Evolutionary conservation across 1,140 invertebrate species (phyloP).

Genomic region (Drosophila auraria): DNA sequence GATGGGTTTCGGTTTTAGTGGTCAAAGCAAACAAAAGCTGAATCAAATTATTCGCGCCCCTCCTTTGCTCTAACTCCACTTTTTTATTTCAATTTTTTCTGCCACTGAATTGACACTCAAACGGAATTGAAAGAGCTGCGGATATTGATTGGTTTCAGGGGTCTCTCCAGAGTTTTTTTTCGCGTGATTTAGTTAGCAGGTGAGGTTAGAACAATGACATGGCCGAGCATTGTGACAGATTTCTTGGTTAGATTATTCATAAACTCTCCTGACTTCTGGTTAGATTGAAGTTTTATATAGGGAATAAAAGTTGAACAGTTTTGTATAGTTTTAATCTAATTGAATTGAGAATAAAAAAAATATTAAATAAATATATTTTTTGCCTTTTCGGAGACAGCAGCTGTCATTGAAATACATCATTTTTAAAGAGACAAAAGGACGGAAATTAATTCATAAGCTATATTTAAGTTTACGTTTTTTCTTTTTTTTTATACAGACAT

Average conservation of each 20-base stretch:
- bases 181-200: background rate
- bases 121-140: conserved; percentile 31
- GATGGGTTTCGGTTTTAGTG: conserved; percentile 9
- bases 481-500: background rate
- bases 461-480: too few species aligned
- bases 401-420: too few species aligned
- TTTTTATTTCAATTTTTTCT: conserved; percentile 20
- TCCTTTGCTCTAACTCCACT: background rate
- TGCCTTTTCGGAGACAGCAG: too few species aligned
- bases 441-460: too few species aligned
- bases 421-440: too few species aligned
- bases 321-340: too few species aligned
- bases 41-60: conserved; percentile 47
- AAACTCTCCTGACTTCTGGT: too few species aligned
- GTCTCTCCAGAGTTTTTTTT: conserved; percentile 8
- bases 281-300: background rate
- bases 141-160: conserved; percentile 47
- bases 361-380: too few species aligned
- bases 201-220: conserved; percentile 1
- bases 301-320: too few species aligned
- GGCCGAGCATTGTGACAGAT: conserved; percentile 3
- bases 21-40: conserved; percentile 24
- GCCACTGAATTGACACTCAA: conserved; percentile 33
- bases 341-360: too few species aligned
- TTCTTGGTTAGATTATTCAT: background rate